Evolutionary conservation across 2,888 invertebrate genomes (phyloP), one percentile per base, ranked within the genome.

Genomic region (Reticulitermes lucifugus): DNA sequence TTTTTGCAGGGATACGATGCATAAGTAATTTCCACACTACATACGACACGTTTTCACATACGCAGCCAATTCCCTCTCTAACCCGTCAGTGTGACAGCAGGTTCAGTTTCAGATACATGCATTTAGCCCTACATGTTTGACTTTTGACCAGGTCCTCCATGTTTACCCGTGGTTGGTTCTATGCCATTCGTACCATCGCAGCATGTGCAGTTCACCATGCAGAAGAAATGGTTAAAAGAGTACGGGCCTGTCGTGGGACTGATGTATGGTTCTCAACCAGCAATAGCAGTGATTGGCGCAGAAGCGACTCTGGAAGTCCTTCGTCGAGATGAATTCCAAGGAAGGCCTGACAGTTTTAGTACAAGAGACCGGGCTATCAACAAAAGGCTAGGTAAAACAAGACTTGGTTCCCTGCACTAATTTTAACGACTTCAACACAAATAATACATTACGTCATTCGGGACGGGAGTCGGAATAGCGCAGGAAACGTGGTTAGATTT

Each of bases 221-320:
- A 12, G 0, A 84, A 85, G n/a, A 79, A 88, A 60, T 83, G 86
- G 86, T 79, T 85, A 41, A 80, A 83, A n/a, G 65, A 84, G 46
- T 88, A 88, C 59, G 88, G 88, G 2, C 86, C 87, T 5, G 79
- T 88, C 21, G 85, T 88, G 14, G 88, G 88, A 3, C 81, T 87
- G 9, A 83, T 84, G 29, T 18, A 87, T 22, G 88, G 87, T 21
- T 70, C 84, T 9, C 51, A 65, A n/a, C 55, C 70, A 1, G 70
- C 83, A 14, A 51, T 88, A n/a, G 87, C 86, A 2, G 84, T 87
- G 9, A 85, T 86, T 79, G 86, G 86, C 1, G 83, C 87, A 29
- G 59, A 86, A 46, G 86, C 85, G 60, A 86, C 86, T 6, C 65
- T 84, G 59, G 87, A 88, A 77, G 86, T 86, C 7, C 83, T 88